Evolutionary conservation across 2,888 invertebrate species (phyloP).

Genomic region (Heliconius charithonia): DNA sequence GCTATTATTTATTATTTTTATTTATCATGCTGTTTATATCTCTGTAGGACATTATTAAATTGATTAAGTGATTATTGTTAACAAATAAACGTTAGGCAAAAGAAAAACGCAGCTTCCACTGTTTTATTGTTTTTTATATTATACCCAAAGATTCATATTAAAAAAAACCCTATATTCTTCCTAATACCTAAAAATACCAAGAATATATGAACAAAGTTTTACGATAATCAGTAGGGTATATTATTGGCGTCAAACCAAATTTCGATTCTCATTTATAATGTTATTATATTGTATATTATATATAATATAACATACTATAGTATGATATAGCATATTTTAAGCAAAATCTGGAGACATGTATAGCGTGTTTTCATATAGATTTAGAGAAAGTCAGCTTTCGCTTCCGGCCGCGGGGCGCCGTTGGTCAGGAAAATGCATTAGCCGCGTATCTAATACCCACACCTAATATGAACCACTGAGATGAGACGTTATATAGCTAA

Average conservation of each 20-base stretch:
- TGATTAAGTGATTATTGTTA: not conserved
- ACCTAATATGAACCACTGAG: not conserved
- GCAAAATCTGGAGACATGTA: not conserved
- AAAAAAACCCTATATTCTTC: too few species aligned
- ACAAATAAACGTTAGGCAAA: too few species aligned
- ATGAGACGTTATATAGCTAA: conserved; percentile 13
- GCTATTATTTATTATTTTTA: too few species aligned
- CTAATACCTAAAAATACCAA: too few species aligned
- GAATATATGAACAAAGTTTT: too few species aligned
- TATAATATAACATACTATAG: too few species aligned
- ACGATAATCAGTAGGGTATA: too few species aligned
- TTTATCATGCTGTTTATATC: too few species aligned
- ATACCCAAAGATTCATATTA: too few species aligned
- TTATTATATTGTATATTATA: too few species aligned
- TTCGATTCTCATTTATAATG: too few species aligned
- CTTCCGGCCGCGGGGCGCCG: conserved; percentile 67
- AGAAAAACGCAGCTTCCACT: not conserved
- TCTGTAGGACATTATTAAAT: not conserved
- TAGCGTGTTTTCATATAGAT: conserved; percentile 21
- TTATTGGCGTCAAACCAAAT: too few species aligned
- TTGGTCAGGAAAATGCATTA: conserved; percentile 21
- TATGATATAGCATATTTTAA: not conserved
- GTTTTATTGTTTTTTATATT: not conserved
- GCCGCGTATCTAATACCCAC: not conserved
- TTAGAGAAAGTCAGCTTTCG: conserved; percentile 58